Evolutionary conservation across 2,888 invertebrate species (phyloP).

Genomic region (Xestia c-nigrum): DNA sequence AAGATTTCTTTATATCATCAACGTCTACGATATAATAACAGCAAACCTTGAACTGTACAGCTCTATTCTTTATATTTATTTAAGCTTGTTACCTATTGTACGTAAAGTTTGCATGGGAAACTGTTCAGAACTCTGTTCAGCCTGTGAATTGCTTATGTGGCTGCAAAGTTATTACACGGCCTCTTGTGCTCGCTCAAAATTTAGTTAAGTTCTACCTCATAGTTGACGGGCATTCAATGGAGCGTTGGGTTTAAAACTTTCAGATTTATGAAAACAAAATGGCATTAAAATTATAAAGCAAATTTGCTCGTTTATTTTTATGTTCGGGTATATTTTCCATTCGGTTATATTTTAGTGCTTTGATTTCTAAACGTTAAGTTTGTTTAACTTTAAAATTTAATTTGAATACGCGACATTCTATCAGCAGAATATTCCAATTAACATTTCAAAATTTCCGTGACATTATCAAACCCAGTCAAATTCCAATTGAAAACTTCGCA

Average conservation of each 20-base stretch:
- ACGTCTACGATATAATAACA: conserved; percentile 8
- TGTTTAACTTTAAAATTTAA: not conserved
- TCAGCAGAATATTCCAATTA: not conserved
- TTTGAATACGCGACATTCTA: not conserved
- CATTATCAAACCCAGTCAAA: conserved; percentile 6
- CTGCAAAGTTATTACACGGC: conserved; percentile 34
- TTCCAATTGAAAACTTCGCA: conserved; percentile 9
- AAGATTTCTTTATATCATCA: conserved; percentile 7
- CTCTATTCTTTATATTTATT: conserved; percentile 34
- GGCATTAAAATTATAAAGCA: not conserved
- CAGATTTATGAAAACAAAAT: conserved; percentile 2
- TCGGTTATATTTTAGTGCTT: no score
- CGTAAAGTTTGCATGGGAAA: conserved; percentile 44
- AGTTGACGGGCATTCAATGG: conserved; percentile 28
- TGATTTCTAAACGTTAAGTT: not conserved
- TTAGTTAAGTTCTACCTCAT: conserved; percentile 14
- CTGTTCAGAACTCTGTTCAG: conserved; percentile 36
- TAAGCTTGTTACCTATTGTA: conserved; percentile 45
- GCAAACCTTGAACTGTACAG: conserved; percentile 24
- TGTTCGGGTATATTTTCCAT: not conserved
- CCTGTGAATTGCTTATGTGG: conserved; percentile 47
- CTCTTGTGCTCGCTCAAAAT: conserved; percentile 24
- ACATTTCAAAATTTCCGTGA: conserved; percentile 3
- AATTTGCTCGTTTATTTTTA: not conserved
- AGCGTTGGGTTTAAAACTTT: conserved; percentile 17